Evolutionary conservation across 1,140 invertebrate genomes (phyloP).

Genomic region (Drosophila pseudoobscura): DNA sequence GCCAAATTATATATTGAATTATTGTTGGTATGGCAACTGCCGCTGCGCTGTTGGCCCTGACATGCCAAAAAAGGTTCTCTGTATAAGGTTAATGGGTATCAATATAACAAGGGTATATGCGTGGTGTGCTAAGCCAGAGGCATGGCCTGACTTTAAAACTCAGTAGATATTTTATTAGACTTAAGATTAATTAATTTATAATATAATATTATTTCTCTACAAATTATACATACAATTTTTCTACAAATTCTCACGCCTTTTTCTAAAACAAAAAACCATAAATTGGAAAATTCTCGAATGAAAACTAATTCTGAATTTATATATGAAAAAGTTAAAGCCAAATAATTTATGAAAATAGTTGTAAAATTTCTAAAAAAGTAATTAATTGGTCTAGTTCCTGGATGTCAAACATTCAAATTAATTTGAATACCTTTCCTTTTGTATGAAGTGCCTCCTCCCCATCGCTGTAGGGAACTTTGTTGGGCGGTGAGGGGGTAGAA

Average conservation of each 20-base stretch:
- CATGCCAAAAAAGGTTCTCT: slow-evolving; percentile 3
- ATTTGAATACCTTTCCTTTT: background rate
- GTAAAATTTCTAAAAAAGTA: background rate
- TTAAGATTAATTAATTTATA: too few relatives aligned
- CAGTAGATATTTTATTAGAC: too few relatives aligned
- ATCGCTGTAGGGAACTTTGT: slow-evolving; percentile 18
- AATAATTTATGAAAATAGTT: background rate
- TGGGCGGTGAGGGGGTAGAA: slow-evolving; percentile 14
- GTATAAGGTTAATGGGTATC: background rate
- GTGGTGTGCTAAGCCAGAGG: too few relatives aligned
- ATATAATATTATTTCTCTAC: too few relatives aligned
- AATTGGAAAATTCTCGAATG: background rate
- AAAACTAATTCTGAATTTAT: background rate
- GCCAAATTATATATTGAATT: slow-evolving; percentile 49
- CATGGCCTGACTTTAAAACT: too few relatives aligned
- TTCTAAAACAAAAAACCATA: too few relatives aligned
- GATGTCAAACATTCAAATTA: background rate
- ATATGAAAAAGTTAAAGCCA: background rate
- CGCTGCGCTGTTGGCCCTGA: slow-evolving; percentile 2
- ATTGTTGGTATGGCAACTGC: slow-evolving; percentile 39
- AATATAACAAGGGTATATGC: background rate
- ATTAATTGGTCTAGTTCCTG: too few relatives aligned
- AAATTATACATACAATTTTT: too few relatives aligned
- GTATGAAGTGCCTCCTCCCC: background rate
- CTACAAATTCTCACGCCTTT: too few relatives aligned